Evolutionary conservation across 2,113 vertebrate species (phyloP), one percentile per base, ranked within the genome.

Genomic region (Origma solitaria): DNA sequence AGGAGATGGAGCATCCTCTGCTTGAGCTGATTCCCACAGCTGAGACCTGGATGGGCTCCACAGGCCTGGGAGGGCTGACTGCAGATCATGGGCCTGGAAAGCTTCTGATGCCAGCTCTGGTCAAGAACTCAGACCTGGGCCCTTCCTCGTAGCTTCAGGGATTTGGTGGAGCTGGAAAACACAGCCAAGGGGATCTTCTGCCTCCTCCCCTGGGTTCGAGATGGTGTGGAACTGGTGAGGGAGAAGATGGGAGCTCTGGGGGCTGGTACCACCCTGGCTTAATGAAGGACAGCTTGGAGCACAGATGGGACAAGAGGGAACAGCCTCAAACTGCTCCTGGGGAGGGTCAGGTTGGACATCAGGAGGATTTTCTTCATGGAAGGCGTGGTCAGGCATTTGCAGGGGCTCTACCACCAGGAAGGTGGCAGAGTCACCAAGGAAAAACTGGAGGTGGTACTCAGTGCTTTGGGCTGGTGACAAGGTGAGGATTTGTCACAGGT

Each of bases 401-500:
- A 77, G 22, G 4, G 33, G 17, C 22, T 68, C 62, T 10, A 40
- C 38, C 38, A 40, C 33, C 54, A 78, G 19, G 38, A 28, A 33
- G 38, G 62, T 28, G 61, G 3, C 45, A 15, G 84, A 45, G 28
- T 33, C 54, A 51, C 64, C 54, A 61, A 61, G 28, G 38, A 69
- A 77, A 9, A 44, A 15, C 23, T 53, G 47, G 28, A 53, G 10
- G 28, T n/a, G 64, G 23, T 28, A 60, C 33, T 24, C 64, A 38
- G 22, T 38, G 72, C 33, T 33, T 45, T 68, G 37, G 62, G 44
- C 33, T 60, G 53, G 33, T 21, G 71, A 31, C 33, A 51, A 49
- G 30, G 70, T n/a, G 42, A 7, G 24, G 44, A 31, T 21, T 0
- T 0, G 42, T 13, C 25, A 66, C 15, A 69, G 38, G 12, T 45